Conservation (phyloP, 2,888 invertebrate genomes). For the Clusia tigrina region DNA sequence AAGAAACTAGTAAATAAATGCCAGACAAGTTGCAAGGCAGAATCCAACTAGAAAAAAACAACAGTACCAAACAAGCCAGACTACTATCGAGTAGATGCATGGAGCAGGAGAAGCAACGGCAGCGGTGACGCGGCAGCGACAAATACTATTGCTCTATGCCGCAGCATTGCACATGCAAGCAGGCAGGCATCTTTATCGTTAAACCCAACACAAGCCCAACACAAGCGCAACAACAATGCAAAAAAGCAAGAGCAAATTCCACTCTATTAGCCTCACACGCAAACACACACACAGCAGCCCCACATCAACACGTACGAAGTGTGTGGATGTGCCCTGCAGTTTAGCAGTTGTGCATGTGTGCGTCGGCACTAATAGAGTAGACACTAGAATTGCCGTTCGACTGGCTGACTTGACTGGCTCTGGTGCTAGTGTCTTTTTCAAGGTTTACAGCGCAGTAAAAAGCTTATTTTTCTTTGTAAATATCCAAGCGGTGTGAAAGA, state of each 20-base stretch:
- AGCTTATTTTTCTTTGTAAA: no score
- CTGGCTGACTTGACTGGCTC: neutral
- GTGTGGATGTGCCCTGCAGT: slow-evolving; percentile 1
- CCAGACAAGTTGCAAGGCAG: slow-evolving; percentile 7
- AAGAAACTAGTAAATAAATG: slow-evolving; percentile 3
- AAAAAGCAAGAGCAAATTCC: neutral
- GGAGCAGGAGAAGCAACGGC: neutral
- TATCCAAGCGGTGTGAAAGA: neutral
- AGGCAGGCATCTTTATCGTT: slow-evolving; percentile 2
- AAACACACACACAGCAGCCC: neutral
- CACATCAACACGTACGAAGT: neutral
- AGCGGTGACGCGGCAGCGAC: neutral
- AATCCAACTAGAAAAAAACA: neutral
- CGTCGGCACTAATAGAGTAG: slow-evolving; percentile 6
- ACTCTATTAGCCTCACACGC: slow-evolving; percentile 3
- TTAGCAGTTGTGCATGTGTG: slow-evolving; percentile 12
- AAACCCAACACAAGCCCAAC: neutral
- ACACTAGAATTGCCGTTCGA: slow-evolving; percentile 13
- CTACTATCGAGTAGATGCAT: neutral
- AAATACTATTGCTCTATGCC: neutral
- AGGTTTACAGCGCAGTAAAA: no score
- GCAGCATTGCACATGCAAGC: neutral
- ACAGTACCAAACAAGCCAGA: neutral
- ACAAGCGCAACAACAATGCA: neutral
- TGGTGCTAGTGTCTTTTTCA: neutral